These are phyloP conservation scores for Galeruca laticollis DNA, from an alignment of 2,888 invertebrate genomes.

Conservation along the genomic window DNA sequence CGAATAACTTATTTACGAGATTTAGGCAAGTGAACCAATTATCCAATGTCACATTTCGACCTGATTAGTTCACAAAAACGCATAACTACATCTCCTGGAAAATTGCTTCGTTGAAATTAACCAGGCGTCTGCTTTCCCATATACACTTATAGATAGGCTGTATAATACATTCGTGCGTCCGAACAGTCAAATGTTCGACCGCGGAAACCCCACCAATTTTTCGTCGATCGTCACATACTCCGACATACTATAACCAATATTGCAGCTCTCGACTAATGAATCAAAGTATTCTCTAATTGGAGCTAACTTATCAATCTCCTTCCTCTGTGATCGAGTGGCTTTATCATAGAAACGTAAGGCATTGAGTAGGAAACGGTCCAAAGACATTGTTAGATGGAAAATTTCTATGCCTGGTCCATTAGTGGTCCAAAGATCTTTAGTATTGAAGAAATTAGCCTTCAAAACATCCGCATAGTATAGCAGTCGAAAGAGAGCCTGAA, in stretches of 20 bases:
- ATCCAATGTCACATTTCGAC: not conserved
- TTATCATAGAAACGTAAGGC: not conserved
- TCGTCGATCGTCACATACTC: conserved; percentile 28
- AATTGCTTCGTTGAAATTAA: conserved; percentile 29
- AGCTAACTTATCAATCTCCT: conserved; percentile 2
- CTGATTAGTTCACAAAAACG: conserved; percentile 21
- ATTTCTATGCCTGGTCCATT: conserved; percentile 38
- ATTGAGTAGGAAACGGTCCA: conserved; percentile 13
- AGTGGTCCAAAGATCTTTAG: conserved; percentile 35
- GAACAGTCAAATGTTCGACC: conserved; percentile 5
- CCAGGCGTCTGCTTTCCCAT: conserved; percentile 42
- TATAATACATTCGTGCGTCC: conserved; percentile 2
- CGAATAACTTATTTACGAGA: not conserved
- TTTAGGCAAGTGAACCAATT: too few species aligned
- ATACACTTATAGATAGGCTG: conserved; percentile 37
- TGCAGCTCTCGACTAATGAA: not conserved
- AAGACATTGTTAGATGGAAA: conserved; percentile 33
- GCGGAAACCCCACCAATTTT: conserved; percentile 24
- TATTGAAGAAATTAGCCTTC: conserved; percentile 30
- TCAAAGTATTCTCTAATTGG: conserved; percentile 13
- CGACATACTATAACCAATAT: conserved; percentile 1
- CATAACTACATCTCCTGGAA: conserved; percentile 25
- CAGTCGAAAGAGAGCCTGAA: conserved; percentile 29
- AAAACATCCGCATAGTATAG: conserved; percentile 33
- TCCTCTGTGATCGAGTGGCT: conserved; percentile 2